Percentiles rank a stretch among this genome's conserved stretches.
phyloP scores from a whole-genome alignment of 2,797 vertebrate species.

The Chiloscyllium punctatum region DNA sequence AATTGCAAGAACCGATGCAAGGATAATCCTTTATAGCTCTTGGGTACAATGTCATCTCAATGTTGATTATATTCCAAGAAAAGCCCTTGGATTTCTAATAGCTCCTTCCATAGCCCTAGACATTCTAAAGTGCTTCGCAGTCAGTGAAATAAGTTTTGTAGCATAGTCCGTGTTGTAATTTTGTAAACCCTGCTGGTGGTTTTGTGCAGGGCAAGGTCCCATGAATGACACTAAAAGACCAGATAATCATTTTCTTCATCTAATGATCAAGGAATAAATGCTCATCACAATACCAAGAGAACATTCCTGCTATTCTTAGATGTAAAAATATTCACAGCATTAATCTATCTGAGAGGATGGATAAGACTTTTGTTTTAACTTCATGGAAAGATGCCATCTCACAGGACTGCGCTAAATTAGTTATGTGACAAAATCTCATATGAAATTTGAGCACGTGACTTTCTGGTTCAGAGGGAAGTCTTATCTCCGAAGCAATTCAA shows the following conservation, averaged over 20 bases:
- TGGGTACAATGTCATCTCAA: background rate
- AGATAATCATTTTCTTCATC: background rate
- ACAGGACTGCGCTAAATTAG: background rate
- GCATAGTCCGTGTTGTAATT: no score
- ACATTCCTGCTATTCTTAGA: background rate
- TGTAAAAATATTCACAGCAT: no score
- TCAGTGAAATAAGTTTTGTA: background rate
- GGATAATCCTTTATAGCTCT: background rate
- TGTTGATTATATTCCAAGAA: background rate
- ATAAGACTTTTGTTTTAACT: background rate
- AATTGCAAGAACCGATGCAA: background rate
- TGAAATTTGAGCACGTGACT: background rate
- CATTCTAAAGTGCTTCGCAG: background rate
- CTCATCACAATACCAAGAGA: background rate
- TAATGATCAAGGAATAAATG: background rate
- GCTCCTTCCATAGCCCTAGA: background rate
- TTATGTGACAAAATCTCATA: background rate
- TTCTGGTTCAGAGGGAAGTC: background rate
- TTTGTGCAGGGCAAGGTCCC: background rate
- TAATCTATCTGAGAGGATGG: background rate
- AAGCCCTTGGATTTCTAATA: background rate
- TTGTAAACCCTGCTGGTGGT: background rate
- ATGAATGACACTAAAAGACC: background rate
- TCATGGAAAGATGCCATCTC: background rate
- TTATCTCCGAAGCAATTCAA: background rate